Conservation (phyloP, 2,113 vertebrate species). For the Corydoras maculifer region DNA sequence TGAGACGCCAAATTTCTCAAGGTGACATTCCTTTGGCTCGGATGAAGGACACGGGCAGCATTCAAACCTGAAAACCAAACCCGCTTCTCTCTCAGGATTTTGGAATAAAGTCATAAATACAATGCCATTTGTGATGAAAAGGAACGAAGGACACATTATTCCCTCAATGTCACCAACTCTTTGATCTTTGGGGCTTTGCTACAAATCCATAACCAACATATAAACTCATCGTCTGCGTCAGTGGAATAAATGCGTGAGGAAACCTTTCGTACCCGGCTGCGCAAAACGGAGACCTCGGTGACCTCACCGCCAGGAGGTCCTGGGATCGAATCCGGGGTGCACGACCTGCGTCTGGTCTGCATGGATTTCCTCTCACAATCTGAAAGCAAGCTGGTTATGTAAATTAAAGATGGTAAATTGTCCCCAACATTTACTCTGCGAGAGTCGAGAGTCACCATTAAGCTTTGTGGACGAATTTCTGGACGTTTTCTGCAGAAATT, state of each 20-base stretch:
- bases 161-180: constrained; percentile 7
- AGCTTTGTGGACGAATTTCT: no score
- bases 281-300: no score
- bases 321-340: no score
- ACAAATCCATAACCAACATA: constrained; percentile 4
- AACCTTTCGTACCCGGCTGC: constrained; percentile 50
- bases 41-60: constrained; percentile 31
- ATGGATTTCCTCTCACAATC: no score
- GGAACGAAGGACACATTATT: constrained; percentile 31
- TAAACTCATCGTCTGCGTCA: constrained; percentile 44
- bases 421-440: no score
- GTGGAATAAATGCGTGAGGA: constrained; percentile 51
- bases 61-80: constrained; percentile 31
- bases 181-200: constrained; percentile 18
- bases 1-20: constrained; percentile 20
- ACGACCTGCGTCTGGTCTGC: no score
- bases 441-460: no score
- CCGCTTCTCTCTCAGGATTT: constrained; percentile 19
- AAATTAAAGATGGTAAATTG: no score
- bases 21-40: constrained; percentile 31
- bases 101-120: constrained; percentile 25
- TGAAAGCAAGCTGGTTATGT: no score
- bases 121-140: constrained; percentile 32
- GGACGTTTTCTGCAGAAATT: no score
- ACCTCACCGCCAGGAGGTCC: no score